Evolutionary conservation across 1,140 invertebrate genomes (phyloP), one percentile per base, ranked within the genome.

Genomic region (Zaprionus camerounensis): DNA sequence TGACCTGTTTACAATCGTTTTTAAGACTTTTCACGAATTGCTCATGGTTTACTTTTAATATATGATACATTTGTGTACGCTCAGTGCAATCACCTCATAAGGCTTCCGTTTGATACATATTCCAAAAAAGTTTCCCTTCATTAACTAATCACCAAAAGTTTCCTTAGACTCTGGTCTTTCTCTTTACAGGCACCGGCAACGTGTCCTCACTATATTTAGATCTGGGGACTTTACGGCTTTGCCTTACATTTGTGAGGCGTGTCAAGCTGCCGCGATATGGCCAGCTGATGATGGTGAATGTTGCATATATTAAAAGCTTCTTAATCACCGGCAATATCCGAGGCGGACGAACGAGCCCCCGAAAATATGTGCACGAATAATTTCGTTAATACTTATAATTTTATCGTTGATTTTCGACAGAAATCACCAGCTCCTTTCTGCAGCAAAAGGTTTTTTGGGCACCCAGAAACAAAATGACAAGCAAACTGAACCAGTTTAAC

Each of bases 181-280:
- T 17, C n/a, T 24, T 22, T 22, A 3, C 38, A 9, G 38, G 13
- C 7, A 41, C 12, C 62, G n/a, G 51, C 61, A 78, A 34, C 31
- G 31, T 34, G 77, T 73, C 56, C 55, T 17, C 46, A 61, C 76
- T 87, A 83, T 83, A 80, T 83, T 83, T 78, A 75, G 81, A 78
- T 13, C 20, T 11, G 62, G 56, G 55, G 51, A 72, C 67, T 84
- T 84, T 73, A 90, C 36, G 78, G 53, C 71, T 88, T 88, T 81
- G 85, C 71, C 85, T 90, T 88, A 90, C 71, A 76, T 74, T 88
- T 84, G 34, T 71, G 71, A 76, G 84, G 84, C 85, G 85, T 88
- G 84, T 76, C 79, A n/a, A 28, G 22, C 28, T 70, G 17, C 46
- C 15, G 72, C 24, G 7, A 49, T 49, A 49, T 49, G 46, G 20